These are phyloP conservation scores for Echinarachnius parma DNA, from an alignment of 53 echinoderm and acorn worm genomes.

Conservation along the genomic window DNA sequence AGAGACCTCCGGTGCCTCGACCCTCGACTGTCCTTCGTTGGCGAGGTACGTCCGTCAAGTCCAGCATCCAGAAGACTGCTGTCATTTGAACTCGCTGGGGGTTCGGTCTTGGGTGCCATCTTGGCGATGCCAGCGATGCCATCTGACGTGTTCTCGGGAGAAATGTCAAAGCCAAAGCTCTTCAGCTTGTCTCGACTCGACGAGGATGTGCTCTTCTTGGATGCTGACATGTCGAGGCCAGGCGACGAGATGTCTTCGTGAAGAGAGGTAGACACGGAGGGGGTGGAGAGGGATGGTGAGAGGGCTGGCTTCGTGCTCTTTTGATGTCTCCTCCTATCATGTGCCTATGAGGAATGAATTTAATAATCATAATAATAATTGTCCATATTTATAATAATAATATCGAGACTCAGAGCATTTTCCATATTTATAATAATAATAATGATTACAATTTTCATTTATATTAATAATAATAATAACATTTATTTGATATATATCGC, in stretches of 20 bases:
- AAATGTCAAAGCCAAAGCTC: conserved; percentile 68
- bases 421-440: no score
- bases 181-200: conserved; percentile 55
- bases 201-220: conserved; percentile 31
- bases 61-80: no score
- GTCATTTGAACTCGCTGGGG: neutral
- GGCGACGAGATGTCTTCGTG: conserved; percentile 28
- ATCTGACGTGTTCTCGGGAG: conserved; percentile 24
- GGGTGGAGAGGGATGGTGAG: neutral
- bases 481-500: no score
- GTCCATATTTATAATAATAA: no score
- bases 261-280: conserved; percentile 2
- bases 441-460: no score
- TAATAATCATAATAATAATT: no score
- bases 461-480: no score
- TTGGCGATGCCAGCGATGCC: neutral
- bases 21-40: conserved; percentile 10
- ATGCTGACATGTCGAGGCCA: conserved; percentile 19
- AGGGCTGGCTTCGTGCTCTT: conserved; percentile 40
- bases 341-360: neutral
- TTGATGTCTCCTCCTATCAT: conserved; percentile 49
- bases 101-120: neutral
- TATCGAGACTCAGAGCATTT: no score
- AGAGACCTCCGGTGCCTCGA: conserved; percentile 50
- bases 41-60: neutral